phyloP scores from a whole-genome alignment of 2,888 invertebrate species.

The Agrilus cyanescens region DNA sequence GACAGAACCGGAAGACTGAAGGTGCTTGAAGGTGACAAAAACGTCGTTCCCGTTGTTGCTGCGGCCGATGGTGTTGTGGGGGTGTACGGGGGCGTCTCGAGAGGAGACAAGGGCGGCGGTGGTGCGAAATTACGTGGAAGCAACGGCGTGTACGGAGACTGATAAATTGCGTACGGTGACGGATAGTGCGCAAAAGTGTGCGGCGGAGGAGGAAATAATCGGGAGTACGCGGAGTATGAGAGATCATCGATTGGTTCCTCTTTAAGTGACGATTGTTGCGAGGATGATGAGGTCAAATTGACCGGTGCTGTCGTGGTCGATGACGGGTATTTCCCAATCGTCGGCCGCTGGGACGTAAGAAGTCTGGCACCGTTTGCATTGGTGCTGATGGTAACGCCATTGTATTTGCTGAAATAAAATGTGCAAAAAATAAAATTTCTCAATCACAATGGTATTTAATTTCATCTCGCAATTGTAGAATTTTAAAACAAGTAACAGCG shows the following conservation, averaged over 20 bases:
- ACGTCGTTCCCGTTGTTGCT: conserved; percentile 34
- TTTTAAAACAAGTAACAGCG: no score
- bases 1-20: conserved; percentile 31
- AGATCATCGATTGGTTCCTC: conserved; percentile 26
- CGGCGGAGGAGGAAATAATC: conserved; percentile 24
- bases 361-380: conserved; percentile 28
- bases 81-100: conserved; percentile 31
- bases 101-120: conserved; percentile 35
- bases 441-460: no score
- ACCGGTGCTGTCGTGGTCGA: conserved; percentile 33
- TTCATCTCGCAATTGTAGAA: no score
- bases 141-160: conserved; percentile 32
- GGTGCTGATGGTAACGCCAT: conserved; percentile 28
- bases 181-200: conserved; percentile 21
- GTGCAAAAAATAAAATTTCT: not conserved
- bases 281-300: conserved; percentile 25
- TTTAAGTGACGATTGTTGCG: conserved; percentile 24
- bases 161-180: conserved; percentile 36
- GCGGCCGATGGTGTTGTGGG: conserved; percentile 34
- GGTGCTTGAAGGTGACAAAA: conserved; percentile 27
- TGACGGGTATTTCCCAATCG: conserved; percentile 30
- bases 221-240: conserved; percentile 25
- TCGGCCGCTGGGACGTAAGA: conserved; percentile 25
- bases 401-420: conserved; percentile 24
- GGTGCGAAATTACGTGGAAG: conserved; percentile 36